A percentile compares a stretch with the other conserved stretches of the same genome.
Evolutionary conservation across 2,888 invertebrate genomes (phyloP).

Genomic region (Caenorhabditis auriculariae): DNA sequence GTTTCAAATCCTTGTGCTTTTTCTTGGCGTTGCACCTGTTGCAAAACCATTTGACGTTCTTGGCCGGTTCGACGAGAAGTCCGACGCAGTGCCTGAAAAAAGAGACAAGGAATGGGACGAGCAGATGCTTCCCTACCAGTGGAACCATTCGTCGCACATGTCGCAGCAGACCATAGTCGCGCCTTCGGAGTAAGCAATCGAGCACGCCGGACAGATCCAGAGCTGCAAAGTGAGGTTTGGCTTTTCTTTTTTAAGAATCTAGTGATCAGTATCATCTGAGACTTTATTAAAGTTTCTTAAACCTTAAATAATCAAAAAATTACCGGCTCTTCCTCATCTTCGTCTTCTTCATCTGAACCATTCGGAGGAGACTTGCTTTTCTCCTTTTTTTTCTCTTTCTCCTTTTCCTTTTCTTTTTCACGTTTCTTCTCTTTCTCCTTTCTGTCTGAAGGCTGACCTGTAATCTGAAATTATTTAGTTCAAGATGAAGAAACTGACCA

Average conservation of each 20-base stretch:
- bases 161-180: conserved; percentile 61
- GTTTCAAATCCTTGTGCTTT: conserved; percentile 27
- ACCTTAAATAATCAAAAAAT: too few species aligned
- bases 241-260: not conserved
- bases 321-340: conserved; percentile 14
- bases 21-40: conserved; percentile 37
- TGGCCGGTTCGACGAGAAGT: conserved; percentile 45
- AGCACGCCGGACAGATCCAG: conserved; percentile 61
- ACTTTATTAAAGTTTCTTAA: too few species aligned
- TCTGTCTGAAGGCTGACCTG: too few species aligned
- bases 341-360: conserved; percentile 1
- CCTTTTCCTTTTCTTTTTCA: conserved; percentile 15
- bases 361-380: conserved; percentile 2
- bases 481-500: too few species aligned
- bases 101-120: conserved; percentile 1
- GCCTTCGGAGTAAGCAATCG: conserved; percentile 57
- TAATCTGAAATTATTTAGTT: too few species aligned
- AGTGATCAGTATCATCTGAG: not conserved
- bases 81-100: conserved; percentile 56
- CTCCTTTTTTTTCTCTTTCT: conserved; percentile 9
- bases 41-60: conserved; percentile 53
- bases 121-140: conserved; percentile 43
- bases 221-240: conserved; percentile 17
- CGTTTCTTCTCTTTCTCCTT: conserved; percentile 21
- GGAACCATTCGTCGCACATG: conserved; percentile 59